A percentile compares a stretch with the other conserved stretches of the same genome.
phyloP scores from a whole-genome alignment of 2,888 invertebrate genomes.

The Aspidiotus destructor region DNA sequence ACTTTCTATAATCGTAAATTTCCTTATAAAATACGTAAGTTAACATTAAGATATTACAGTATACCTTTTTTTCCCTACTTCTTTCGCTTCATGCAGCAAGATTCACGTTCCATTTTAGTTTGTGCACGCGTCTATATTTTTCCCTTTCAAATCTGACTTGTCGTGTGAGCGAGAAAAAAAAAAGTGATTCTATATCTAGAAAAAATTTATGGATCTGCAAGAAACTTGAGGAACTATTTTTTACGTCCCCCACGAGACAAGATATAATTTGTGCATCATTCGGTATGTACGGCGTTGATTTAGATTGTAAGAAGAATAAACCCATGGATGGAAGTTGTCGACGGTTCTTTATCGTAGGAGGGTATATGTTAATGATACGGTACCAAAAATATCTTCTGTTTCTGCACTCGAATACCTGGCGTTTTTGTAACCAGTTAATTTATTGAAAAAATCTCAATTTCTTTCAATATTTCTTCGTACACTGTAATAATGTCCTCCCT shows the following conservation, averaged over 20 bases:
- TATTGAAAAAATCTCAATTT: no score
- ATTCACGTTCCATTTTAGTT: constrained; percentile 25
- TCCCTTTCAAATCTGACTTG: constrained; percentile 6
- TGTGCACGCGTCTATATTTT: constrained; percentile 31
- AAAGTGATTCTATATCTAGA: not conserved
- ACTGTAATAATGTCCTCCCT: no score
- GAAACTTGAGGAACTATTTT: no score
- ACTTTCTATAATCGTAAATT: constrained; percentile 33
- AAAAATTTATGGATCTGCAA: constrained; percentile 5
- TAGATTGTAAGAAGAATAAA: not conserved
- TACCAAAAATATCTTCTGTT: no score
- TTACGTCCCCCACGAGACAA: no score
- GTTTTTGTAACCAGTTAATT: no score
- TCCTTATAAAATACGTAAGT: constrained; percentile 29
- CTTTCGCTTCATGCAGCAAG: constrained; percentile 9
- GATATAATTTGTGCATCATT: not conserved
- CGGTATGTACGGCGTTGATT: not conserved
- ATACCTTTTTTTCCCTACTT: constrained; percentile 15
- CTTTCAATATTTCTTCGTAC: no score
- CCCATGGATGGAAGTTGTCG: not conserved
- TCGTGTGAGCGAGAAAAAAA: not conserved
- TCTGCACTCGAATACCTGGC: no score
- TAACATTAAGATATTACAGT: constrained; percentile 31
- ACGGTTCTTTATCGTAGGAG: not conserved
- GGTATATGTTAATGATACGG: no score